These are phyloP conservation scores for Porites lutea DNA, from an alignment of 64 coral and sea anemone species.

Conservation along the genomic window DNA sequence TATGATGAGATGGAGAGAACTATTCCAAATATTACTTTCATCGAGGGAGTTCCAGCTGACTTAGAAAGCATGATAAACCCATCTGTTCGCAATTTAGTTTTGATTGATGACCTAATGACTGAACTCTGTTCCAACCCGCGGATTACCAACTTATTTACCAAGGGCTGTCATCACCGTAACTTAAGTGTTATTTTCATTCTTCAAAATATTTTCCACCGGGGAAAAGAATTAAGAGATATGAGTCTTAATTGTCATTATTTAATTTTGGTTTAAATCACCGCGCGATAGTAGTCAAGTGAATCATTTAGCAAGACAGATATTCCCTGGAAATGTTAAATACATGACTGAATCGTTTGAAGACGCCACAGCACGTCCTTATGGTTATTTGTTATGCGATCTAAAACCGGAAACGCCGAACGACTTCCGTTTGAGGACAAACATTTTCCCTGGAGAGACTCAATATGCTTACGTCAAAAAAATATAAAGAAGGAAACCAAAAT, in stretches of 20 bases:
- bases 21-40: constrained; percentile 59
- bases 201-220: no score
- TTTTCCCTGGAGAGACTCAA: background rate
- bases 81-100: constrained; percentile 20
- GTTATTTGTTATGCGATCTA: constrained; percentile 73
- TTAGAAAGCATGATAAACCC: constrained; percentile 42
- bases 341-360: no score
- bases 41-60: constrained; percentile 27
- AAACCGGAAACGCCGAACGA: background rate
- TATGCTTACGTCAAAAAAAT: constrained; percentile 1
- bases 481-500: constrained; percentile 6
- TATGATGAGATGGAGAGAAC: constrained; percentile 18
- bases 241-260: constrained; percentile 34
- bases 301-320: no score
- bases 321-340: no score
- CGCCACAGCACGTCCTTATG: constrained; percentile 29
- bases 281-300: no score
- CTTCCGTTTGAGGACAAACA: no score
- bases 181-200: no score
- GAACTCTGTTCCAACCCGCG: constrained; percentile 28
- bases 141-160: background rate
- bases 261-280: no score
- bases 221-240: background rate
- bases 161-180: no score
- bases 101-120: constrained; percentile 69